These are phyloP conservation scores for Zaprionus tsacasi DNA, from an alignment of 1,140 invertebrate species.

Conservation along the genomic window DNA sequence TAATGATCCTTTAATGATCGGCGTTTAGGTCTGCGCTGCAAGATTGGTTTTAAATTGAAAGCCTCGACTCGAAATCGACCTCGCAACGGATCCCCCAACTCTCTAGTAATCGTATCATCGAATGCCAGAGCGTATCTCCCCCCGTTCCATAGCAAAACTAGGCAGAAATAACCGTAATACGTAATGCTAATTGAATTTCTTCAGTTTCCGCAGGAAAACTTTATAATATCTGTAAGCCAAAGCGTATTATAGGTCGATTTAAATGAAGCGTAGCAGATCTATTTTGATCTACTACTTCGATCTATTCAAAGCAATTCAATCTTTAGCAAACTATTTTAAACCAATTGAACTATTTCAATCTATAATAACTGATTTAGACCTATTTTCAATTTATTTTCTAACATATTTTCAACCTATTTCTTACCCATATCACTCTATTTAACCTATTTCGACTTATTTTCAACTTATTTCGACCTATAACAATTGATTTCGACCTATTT, in stretches of 20 bases:
- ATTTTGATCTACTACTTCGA: too few species aligned
- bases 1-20: conserved; percentile 84
- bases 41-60: conserved; percentile 81
- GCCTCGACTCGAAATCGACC: conserved; percentile 37
- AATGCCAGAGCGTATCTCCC: conserved; percentile 60
- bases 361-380: too few species aligned
- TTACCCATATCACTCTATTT: too few species aligned
- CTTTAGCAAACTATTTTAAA: too few species aligned
- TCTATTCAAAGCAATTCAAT: too few species aligned
- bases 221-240: background rate
- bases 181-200: conserved; percentile 5
- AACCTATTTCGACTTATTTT: too few species aligned
- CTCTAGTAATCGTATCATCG: conserved; percentile 54
- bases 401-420: too few species aligned
- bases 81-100: background rate
- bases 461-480: too few species aligned
- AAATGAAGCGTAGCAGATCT: too few species aligned
- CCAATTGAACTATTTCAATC: too few species aligned
- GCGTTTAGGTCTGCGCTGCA: conserved; percentile 67
- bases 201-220: background rate
- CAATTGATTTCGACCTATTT: too few species aligned
- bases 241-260: background rate
- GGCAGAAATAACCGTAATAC: background rate
- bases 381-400: too few species aligned
- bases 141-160: background rate